Evolutionary conservation across 2,113 vertebrate species (phyloP), one percentile per base, ranked within the genome.

Genomic region (Tetrao urogallus): DNA sequence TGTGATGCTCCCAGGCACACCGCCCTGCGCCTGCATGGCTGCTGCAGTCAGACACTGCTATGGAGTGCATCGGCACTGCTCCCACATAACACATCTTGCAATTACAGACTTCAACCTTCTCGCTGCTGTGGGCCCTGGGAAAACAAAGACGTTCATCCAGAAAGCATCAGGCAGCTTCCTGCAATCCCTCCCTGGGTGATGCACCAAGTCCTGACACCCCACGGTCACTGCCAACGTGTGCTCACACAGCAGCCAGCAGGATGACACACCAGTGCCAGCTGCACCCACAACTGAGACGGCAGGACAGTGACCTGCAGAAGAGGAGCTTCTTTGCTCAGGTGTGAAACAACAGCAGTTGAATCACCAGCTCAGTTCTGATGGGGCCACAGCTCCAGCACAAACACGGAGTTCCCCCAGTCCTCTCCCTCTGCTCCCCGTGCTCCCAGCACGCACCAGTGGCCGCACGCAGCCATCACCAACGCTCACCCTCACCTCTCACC

Each of bases 91-190:
- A 43, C 12, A 88, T 57, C 72, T 50, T 54, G 36, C 2, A 81
- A 78, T 60, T 63, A 48, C 32, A 43, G 48, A 83, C 73, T 67
- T 73, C 82, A 34, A 19, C 42, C 91, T 85, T 56, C 65, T 34
- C 56, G 19, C 56, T 36, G 17, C 80, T 13, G 8, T 13, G 74
- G 70, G 40, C 70, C 84, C 30, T 40, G 21, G 74, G 66, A 78
- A 77, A 70, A 86, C 42, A 87, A n/a, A 88, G 54, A 54, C 36
- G 74, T 43, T 56, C 36, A 69, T 5, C 87, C 71, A 63, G 78
- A n/a, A 30, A 76, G 70, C 74, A 40, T 8, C 78, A 76, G 71
- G 84, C 47, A 21, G 43, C 36, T 64, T 48, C n/a, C 57, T 57
- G 10, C 71, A 80, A 30, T 80, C 28, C 52, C 27, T 30, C 15